Evolutionary conservation across 2,888 invertebrate genomes (phyloP).

Genomic region (Mesoligia furuncula): DNA sequence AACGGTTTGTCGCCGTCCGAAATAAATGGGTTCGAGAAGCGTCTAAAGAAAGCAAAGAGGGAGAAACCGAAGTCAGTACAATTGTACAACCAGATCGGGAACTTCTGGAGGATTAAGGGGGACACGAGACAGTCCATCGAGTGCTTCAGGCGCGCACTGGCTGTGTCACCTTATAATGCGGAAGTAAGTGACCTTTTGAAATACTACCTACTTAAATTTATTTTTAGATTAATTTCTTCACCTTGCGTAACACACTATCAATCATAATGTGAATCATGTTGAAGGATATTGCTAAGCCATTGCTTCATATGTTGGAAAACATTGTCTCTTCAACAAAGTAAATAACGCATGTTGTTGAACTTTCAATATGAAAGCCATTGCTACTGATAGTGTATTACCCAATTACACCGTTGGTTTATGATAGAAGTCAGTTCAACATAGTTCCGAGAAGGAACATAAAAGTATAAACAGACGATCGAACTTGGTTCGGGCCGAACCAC

Average conservation of each 20-base stretch:
- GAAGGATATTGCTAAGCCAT: background rate
- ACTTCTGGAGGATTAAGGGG: constrained; percentile 97
- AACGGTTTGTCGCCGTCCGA: constrained; percentile 93
- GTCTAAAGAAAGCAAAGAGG: constrained; percentile 94
- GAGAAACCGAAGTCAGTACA: constrained; percentile 96
- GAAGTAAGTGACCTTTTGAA: constrained; percentile 88
- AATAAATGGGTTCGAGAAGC: constrained; percentile 93
- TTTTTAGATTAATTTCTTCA: background rate
- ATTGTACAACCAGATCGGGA: constrained; percentile 97
- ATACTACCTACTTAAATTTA: background rate
- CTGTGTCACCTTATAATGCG: constrained; percentile 96
- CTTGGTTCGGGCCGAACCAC: too few relatives aligned
- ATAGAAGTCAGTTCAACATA: background rate
- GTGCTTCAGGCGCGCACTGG: constrained; percentile 96
- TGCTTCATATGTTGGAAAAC: background rate
- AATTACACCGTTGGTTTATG: background rate
- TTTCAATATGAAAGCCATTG: background rate
- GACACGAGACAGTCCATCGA: constrained; percentile 96
- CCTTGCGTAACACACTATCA: background rate
- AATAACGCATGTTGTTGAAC: background rate
- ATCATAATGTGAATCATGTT: background rate
- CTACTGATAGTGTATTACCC: background rate
- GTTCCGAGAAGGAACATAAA: background rate
- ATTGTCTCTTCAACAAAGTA: background rate
- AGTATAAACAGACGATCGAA: too few relatives aligned